A percentile compares a stretch with the other conserved stretches of the same genome.
Evolutionary conservation across 2,113 vertebrate species (phyloP).

Genomic region (Sinocyclocheilus anophthalmus): DNA sequence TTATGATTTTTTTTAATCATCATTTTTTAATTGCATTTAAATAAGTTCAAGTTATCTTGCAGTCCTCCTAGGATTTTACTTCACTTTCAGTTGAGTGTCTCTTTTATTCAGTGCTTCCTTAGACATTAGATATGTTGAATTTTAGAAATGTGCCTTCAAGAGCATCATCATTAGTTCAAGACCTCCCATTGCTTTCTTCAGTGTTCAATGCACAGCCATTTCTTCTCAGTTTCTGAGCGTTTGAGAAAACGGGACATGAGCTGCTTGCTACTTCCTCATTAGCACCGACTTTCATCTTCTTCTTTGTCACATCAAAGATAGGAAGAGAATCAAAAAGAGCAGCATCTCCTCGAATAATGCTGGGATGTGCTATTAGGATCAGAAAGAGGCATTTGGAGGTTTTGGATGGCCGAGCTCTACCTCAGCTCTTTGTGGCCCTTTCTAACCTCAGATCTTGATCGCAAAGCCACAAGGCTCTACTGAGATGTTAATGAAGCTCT

Average conservation of each 20-base stretch:
- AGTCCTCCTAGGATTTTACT: neutral
- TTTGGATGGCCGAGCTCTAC: neutral
- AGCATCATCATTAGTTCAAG: neutral
- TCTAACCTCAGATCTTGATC: neutral
- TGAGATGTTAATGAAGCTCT: neutral
- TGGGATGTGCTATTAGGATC: neutral
- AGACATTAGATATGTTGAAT: neutral
- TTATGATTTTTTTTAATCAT: too few species aligned
- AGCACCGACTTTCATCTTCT: slow-evolving; percentile 24
- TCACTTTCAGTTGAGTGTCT: neutral
- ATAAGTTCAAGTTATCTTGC: neutral
- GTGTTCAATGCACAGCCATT: neutral
- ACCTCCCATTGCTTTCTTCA: neutral
- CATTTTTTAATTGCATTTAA: neutral
- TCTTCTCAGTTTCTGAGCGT: neutral
- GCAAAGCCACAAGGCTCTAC: slow-evolving; percentile 2
- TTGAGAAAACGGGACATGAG: neutral
- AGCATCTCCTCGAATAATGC: neutral
- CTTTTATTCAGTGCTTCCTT: neutral
- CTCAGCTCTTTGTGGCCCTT: neutral
- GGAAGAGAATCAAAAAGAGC: neutral
- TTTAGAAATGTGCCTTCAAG: neutral
- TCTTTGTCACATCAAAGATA: slow-evolving; percentile 25
- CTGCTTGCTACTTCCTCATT: neutral
- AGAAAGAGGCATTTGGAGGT: neutral